A percentile compares a stretch with the other conserved stretches of the same genome.
phyloP scores from a whole-genome alignment of 2,888 invertebrate genomes.

The Leptopilina drosophilae region DNA sequence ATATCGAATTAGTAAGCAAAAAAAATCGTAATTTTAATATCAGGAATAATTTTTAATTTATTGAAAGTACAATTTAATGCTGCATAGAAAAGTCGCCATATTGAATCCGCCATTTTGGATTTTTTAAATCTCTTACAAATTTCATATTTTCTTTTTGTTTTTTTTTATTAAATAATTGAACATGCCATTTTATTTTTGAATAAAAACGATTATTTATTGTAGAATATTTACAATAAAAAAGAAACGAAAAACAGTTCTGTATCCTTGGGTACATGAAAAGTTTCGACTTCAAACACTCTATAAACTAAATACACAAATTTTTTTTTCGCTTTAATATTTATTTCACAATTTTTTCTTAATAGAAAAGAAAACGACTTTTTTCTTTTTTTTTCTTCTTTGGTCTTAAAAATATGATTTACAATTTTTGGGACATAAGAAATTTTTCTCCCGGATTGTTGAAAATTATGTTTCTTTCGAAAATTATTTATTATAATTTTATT shows the following conservation, averaged over 20 bases:
- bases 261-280: slow-evolving; percentile 66
- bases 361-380: not conserved
- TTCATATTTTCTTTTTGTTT: too few species aligned
- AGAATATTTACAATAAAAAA: slow-evolving; percentile 75
- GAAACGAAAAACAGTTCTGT: slow-evolving; percentile 63
- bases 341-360: not conserved
- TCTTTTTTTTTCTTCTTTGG: not conserved
- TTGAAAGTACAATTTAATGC: not conserved
- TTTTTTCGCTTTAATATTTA: slow-evolving; percentile 40
- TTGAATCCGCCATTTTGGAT: too few species aligned
- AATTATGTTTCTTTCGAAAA: too few species aligned
- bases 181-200: slow-evolving; percentile 56
- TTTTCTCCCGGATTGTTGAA: not conserved
- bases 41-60: not conserved
- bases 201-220: slow-evolving; percentile 76
- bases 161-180: too few species aligned
- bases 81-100: not conserved
- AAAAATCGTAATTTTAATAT: too few species aligned
- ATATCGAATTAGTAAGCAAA: too few species aligned
- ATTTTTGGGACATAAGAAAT: slow-evolving; percentile 30
- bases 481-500: not conserved
- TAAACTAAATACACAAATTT: slow-evolving; percentile 65
- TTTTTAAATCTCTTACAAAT: too few species aligned
- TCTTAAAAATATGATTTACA: not conserved
- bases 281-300: slow-evolving; percentile 59